These are phyloP conservation scores for Lottia gigantea DNA, from an alignment of 2,888 invertebrate species.

Conservation along the genomic window DNA sequence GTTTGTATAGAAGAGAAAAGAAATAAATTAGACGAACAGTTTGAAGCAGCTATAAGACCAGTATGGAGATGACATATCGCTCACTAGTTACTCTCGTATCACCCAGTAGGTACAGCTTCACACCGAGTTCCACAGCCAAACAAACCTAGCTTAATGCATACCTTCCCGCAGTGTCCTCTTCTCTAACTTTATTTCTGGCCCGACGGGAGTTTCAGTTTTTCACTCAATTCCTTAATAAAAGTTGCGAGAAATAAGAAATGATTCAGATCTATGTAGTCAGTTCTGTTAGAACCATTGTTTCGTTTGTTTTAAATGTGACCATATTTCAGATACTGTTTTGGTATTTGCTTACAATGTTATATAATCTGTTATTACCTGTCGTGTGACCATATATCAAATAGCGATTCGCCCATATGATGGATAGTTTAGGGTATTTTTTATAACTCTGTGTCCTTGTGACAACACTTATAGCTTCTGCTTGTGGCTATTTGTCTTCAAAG, in stretches of 20 bases:
- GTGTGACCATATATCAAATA: no score
- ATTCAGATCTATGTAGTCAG: neutral
- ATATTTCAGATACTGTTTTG: no score
- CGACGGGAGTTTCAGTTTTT: constrained; percentile 3
- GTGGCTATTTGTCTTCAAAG: no score
- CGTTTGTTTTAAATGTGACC: no score
- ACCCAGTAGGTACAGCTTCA: constrained; percentile 2
- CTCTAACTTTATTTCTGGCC: constrained; percentile 3
- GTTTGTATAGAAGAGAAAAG: neutral
- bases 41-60: neutral
- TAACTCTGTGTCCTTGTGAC: no score
- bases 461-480: no score
- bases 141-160: constrained; percentile 7
- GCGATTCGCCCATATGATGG: no score
- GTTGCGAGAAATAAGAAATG: constrained; percentile 5
- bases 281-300: no score
- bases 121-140: neutral
- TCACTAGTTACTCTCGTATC: neutral
- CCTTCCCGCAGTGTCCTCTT: constrained; percentile 2
- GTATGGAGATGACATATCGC: constrained; percentile 5
- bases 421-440: no score
- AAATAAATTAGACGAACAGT: constrained; percentile 6
- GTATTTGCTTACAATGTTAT: no score
- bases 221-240: constrained; percentile 7
- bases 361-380: no score